Percentiles rank a stretch among this genome's conserved stretches.
Evolutionary conservation across 2,888 invertebrate species (phyloP).

Genomic region (Torymus auratus): DNA sequence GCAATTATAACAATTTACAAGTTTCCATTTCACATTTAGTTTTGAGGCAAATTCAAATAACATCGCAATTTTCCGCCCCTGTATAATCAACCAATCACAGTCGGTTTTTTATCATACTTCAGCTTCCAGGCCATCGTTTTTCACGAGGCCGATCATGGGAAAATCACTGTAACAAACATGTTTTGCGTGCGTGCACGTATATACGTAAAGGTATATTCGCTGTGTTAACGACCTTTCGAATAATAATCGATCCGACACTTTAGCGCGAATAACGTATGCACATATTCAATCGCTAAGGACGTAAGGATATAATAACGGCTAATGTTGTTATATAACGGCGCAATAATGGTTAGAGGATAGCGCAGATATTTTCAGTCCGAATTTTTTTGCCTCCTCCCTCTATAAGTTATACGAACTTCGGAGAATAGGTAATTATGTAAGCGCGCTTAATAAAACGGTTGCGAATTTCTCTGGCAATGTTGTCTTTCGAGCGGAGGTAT

Average conservation of each 20-base stretch:
- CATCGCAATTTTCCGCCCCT: too few species aligned
- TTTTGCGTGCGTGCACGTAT: too few species aligned
- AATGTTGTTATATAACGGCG: conserved; percentile 49
- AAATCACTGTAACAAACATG: too few species aligned
- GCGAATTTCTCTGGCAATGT: conserved; percentile 21
- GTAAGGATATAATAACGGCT: conserved; percentile 22
- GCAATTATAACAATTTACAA: too few species aligned
- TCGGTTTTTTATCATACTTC: too few species aligned
- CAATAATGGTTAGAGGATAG: conserved; percentile 36
- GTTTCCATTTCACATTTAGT: not conserved
- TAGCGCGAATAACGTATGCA: not conserved
- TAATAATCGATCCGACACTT: conserved; percentile 22
- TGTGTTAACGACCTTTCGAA: not conserved
- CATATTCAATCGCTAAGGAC: not conserved
- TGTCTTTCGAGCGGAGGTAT: not conserved
- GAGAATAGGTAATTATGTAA: conserved; percentile 53
- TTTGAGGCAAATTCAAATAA: too few species aligned
- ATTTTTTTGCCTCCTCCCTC: conserved; percentile 3
- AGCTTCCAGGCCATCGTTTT: too few species aligned
- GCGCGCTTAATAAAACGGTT: conserved; percentile 38
- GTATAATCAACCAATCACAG: too few species aligned
- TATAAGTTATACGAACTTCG: not conserved
- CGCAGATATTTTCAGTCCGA: conserved; percentile 38
- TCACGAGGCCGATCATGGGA: too few species aligned
- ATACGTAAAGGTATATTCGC: too few species aligned